Percentiles rank a stretch among this genome's conserved stretches.
These are phyloP conservation scores for Bathynomus jamesi DNA, from an alignment of 1,140 invertebrate genomes.

Conservation along the genomic window DNA sequence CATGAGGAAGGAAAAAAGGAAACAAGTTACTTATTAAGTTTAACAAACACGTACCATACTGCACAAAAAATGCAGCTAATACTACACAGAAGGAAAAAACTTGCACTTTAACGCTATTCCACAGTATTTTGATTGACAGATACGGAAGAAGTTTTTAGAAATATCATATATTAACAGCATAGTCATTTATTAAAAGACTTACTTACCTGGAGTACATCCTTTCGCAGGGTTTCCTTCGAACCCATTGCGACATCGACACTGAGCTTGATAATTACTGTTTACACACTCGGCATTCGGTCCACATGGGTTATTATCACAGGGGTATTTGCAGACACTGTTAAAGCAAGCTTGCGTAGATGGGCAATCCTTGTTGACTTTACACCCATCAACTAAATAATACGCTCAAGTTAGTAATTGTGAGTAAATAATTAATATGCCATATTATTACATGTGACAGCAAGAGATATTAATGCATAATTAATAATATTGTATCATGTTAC, in stretches of 20 bases:
- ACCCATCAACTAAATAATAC: constrained; percentile 49
- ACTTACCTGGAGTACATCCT: constrained; percentile 37
- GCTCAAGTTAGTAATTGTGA: background rate
- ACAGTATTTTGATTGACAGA: no score
- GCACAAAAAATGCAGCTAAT: no score
- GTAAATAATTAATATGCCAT: background rate
- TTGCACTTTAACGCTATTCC: no score
- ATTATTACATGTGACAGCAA: background rate
- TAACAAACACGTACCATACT: no score
- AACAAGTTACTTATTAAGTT: background rate
- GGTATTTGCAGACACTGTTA: constrained; percentile 37
- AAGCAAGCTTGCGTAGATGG: constrained; percentile 37
- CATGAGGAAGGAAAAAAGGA: background rate
- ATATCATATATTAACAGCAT: no score
- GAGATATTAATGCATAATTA: background rate
- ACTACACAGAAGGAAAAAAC: no score
- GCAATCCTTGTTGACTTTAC: constrained; percentile 48
- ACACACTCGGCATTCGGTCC: constrained; percentile 44
- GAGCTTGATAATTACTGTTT: constrained; percentile 52
- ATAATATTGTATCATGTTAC: background rate
- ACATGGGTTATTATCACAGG: constrained; percentile 40
- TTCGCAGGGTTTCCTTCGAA: constrained; percentile 44
- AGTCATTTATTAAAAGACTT: background rate
- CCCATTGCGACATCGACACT: constrained; percentile 47
- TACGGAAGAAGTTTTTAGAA: no score